phyloP scores from a whole-genome alignment of 2,113 vertebrate genomes.

The Cyanoramphus novaezelandiae region DNA sequence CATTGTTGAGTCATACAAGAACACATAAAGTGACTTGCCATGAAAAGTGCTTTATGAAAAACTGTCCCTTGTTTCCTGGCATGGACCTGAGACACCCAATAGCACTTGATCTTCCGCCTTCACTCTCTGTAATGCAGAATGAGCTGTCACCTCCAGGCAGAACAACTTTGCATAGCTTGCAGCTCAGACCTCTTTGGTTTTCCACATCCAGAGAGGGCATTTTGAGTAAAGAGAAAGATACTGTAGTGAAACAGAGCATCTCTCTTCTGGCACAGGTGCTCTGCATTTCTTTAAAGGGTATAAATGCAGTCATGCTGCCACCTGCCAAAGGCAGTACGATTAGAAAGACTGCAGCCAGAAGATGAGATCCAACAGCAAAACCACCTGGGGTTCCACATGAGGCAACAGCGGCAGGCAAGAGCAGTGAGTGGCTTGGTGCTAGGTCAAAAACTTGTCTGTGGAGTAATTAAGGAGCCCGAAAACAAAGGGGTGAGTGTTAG shows the following conservation, averaged over 20 bases:
- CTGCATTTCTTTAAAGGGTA: background rate
- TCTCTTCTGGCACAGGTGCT: background rate
- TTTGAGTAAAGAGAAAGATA: background rate
- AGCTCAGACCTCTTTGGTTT: background rate
- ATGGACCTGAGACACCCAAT: background rate
- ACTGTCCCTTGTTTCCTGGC: background rate
- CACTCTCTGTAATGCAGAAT: background rate
- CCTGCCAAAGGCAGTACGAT: background rate
- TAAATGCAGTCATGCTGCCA: background rate
- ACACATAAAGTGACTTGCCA: background rate
- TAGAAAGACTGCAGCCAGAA: background rate
- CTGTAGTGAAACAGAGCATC: background rate
- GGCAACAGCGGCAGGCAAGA: background rate
- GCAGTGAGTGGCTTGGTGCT: background rate
- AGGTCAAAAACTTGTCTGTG: background rate
- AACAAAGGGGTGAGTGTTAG: background rate
- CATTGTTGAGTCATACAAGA: background rate
- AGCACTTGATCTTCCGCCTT: background rate
- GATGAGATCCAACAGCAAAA: background rate
- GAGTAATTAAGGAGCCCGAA: background rate
- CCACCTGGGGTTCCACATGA: fast-evolving
- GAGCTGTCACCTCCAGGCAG: background rate
- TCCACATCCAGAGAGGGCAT: background rate
- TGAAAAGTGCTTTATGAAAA: background rate
- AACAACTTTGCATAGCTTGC: background rate